phyloP scores from a whole-genome alignment of 2,888 invertebrate genomes.

The Blera fallax region DNA sequence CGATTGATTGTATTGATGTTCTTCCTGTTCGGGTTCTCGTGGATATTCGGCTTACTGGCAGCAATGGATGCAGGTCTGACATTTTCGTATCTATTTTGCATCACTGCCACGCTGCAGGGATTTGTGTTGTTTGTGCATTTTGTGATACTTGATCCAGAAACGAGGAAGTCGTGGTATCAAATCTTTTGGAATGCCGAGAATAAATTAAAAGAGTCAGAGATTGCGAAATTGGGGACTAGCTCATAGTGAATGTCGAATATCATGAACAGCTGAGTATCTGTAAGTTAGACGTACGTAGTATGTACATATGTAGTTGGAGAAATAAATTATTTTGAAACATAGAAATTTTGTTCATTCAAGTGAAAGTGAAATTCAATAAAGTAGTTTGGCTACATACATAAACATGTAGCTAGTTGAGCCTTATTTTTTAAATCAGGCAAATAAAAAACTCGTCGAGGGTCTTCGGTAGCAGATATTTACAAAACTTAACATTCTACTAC shows the following conservation, averaged over 20 bases:
- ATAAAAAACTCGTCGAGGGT: too few relatives aligned
- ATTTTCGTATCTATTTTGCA: slow-evolving; percentile 85
- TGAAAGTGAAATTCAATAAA: too few relatives aligned
- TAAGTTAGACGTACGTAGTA: too few relatives aligned
- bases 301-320: background rate
- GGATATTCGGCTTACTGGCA: slow-evolving; percentile 85
- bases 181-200: slow-evolving; percentile 21
- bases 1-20: slow-evolving; percentile 84
- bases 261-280: background rate
- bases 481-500: too few relatives aligned
- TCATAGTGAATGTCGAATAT: background rate
- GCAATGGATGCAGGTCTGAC: slow-evolving; percentile 82
- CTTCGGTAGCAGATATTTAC: too few relatives aligned
- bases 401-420: too few relatives aligned
- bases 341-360: background rate
- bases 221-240: slow-evolving; percentile 3
- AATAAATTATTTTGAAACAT: background rate
- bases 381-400: too few relatives aligned
- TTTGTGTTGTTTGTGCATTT: slow-evolving; percentile 85
- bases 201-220: slow-evolving; percentile 61
- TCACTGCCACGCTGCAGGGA: slow-evolving; percentile 85
- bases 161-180: slow-evolving; percentile 82
- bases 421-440: too few relatives aligned
- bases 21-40: slow-evolving; percentile 85
- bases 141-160: slow-evolving; percentile 83